These are phyloP conservation scores for Drosophila athabasca DNA, from an alignment of 1,140 invertebrate genomes.

Conservation along the genomic window DNA sequence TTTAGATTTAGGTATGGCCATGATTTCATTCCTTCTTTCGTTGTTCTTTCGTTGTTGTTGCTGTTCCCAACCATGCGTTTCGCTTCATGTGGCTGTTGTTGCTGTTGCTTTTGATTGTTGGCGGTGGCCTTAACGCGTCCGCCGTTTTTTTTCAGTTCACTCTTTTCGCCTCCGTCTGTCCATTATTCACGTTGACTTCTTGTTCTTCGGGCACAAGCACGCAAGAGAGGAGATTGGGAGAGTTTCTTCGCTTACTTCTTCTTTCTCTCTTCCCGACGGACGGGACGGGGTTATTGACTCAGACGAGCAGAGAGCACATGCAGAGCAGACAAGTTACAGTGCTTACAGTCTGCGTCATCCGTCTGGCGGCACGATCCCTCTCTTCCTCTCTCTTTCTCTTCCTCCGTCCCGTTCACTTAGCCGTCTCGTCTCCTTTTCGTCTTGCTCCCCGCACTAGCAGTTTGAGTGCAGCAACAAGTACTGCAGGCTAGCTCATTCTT, in stretches of 20 bases:
- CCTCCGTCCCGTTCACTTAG: not conserved
- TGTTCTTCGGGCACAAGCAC: constrained; percentile 2
- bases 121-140: constrained; percentile 49
- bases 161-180: constrained; percentile 45
- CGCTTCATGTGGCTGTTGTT: too few relatives aligned
- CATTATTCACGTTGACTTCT: constrained; percentile 60
- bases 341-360: constrained; percentile 4
- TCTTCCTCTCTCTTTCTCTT: too few relatives aligned
- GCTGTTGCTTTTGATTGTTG: constrained; percentile 52
- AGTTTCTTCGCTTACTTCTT: constrained; percentile 9
- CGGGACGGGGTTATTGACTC: constrained; percentile 57
- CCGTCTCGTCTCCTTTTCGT: not conserved
- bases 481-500: too few relatives aligned
- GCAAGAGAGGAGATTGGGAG: too few relatives aligned
- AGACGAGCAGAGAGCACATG: constrained; percentile 9
- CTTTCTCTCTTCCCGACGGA: constrained; percentile 10
- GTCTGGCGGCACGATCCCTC: not conserved
- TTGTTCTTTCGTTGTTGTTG: constrained; percentile 5
- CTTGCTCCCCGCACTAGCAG: too few relatives aligned
- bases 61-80: constrained; percentile 28
- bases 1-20: constrained; percentile 44
- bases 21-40: too few relatives aligned
- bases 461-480: constrained; percentile 14
- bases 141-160: constrained; percentile 52
- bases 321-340: constrained; percentile 19